Evolutionary conservation across 2,113 vertebrate species (phyloP), one percentile per base, ranked within the genome.

Genomic region (Zosterops borbonicus): DNA sequence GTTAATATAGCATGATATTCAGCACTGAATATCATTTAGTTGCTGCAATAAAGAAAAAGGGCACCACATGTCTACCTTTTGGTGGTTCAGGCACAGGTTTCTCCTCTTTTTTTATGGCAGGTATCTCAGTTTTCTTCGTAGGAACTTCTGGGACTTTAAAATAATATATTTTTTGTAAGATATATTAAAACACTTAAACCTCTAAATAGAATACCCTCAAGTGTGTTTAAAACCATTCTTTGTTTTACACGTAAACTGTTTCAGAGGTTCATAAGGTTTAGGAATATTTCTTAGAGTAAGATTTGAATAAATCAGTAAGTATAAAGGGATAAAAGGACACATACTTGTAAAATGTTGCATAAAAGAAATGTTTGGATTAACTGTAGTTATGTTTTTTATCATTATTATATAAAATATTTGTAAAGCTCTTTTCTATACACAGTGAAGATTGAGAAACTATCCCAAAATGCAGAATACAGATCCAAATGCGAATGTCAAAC

Each of bases 71-170:
- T 86, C 76, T 95, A 98, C 98, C 98, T 98, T 98, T 98, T 58
- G 68, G 12, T 59, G 87, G 97, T 94, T 98, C 98, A 65, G 92
- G 97, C 87, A 97, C 59, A 44, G 14, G 81, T 73, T 97, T 98
- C 84, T 92, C 98, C 82, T 98, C 98, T 74, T 84, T 97, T 95
- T 97, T 98, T 21, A 97, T 85, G 70, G 80, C 73, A 67, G 97
- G 97, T 73, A 94, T 96, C 89, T 98, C 96, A 58, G 89, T 95
- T 94, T 98, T 95, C 97, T 98, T 98, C 47, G 96, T 97, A 76
- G 96, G 93, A 95, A 98, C 49, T 95, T 97, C 97, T 89, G 98
- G 96, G 83, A 97, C 97, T 98, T 98, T 78, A 98, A 98, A 94
- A 95, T 67, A 94, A 73, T 82, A 85, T 93, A 21, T 86, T 87